Base-by-base conservation (phyloP, 2,888 invertebrate genomes). In the Leucophenga maculata region DNA sequence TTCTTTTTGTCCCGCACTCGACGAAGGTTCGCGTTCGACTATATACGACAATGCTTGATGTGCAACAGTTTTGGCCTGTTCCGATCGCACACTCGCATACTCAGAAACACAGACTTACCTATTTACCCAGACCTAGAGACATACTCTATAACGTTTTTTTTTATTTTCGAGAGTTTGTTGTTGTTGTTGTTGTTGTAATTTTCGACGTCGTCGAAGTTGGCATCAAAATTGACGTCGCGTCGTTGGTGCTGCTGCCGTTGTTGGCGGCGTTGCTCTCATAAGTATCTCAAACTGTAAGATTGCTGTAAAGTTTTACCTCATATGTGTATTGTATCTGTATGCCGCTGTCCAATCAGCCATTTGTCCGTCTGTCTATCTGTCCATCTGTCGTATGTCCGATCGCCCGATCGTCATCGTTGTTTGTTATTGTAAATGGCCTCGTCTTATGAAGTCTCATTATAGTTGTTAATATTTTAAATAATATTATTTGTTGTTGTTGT, bases 11-110 rank as follows among this genome's bases (percentile, higher is more conserved):
- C 3, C 39, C 9, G 39, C 26, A 20, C 48, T 22, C 62, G 46
- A 14, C 22, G 18, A 64, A 64, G 62, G 62, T 64, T 64, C 62
- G 62, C 62, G 62, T 64, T 48, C 62, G 48, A 64, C 62, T 64
- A n/a, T 14, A n/a, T 48, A 22, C 62, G 22, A 6, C 11, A 14
- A 1, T 26, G 62, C 14, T 22, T 44, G 20, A n/a, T 64, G 62
- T 64, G 46, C 48, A 64, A 20, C 14, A 44, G 44, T 64, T 64
- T 64, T 64, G 62, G 62, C 62, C 39, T n/a, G 57, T 22, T 26
- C 57, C 62, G 62, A 64, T 64, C 26, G 62, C 62, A 13, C 16
- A 50, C 46, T 13, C 46, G 6, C 46, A 46, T 2, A 46, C 14
- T 14, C n/a, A 46, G 2, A 46, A 3, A 46, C 46, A 2, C 50